Base-by-base conservation (phyloP, 2,113 vertebrate species). In the Rhinogobius similis region DNA sequence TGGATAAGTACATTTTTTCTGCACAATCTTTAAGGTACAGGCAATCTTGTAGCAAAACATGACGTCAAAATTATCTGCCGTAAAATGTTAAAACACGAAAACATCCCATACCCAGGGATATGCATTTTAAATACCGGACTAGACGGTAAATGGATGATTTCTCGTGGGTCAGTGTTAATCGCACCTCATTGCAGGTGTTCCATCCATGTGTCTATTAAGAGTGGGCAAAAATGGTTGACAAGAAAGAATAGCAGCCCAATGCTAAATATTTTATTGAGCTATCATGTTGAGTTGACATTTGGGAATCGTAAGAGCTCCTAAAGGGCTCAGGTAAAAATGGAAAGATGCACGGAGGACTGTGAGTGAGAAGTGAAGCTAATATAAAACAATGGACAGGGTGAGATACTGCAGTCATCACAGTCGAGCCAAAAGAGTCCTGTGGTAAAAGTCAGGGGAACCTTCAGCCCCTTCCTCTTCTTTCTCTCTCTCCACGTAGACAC, bases 401-500 rank as follows among this genome's bases (percentile, higher is more conserved):
- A 59, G 18, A 16, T 77, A 67, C 72, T 82, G 81, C 79, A 76
- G 77, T 73, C 69, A 70, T 72, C 62, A 68, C 21, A 26, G 43
- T 81, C 77, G 67, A 58, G 84, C 84, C 85, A 77, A 86, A 90
- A 90, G 84, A 36, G 3, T 7, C 32, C 32, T 36, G 32, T 36
- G 32, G 32, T 36, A 36, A 36, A 36, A 36, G 32, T 86, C 85
- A 85, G 72, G 68, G 79, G 74, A 84, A 81, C 74, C 79, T 85
- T 89, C 83, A 73, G 82, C 83, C 58, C 78, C 67, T 70, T 77
- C 62, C 70, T 74, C 65, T 21, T 72, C 65, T 21, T 82, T 69
- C 63, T 76, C 73, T 74, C 77, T 82, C 82, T 85, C 82, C 75
- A 86, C 77, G 73, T 82, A 87, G 87, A 86, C 80, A 77, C 32